Evolutionary conservation across 2,113 vertebrate species (phyloP), one percentile per base, ranked within the genome.

Genomic region (Lepidothrix coronata): DNA sequence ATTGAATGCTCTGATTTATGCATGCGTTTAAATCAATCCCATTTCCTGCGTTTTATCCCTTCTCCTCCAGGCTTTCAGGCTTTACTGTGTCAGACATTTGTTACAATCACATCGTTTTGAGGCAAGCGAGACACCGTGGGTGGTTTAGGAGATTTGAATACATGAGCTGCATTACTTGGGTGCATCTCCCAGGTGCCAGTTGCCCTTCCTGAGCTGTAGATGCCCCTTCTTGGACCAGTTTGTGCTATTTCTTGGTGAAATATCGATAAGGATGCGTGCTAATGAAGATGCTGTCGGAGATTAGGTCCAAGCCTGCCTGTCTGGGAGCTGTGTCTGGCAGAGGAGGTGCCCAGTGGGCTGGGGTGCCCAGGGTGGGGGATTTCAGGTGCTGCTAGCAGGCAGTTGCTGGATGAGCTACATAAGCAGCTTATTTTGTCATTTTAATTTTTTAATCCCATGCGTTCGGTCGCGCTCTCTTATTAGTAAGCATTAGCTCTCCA

Each of bases 401-500:
- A 2, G 24, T 70, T 67, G 66, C 89, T 88, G 88, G 78, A 95
- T 89, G 91, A 52, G 48, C 93, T n/a, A 2, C 35, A 14, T 88
- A 96, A 96, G 92, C 80, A 51, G 92, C 88, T 97, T 96, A 97
- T 95, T 94, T 95, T 96, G 96, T 95, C 92, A 89, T 95, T 96
- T 96, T 94, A 94, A 96, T 93, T 92, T 97, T 95, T 96, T 94
- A 97, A 96, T 96, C 96, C 85, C 23, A 1, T 3, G 80, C 88
- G 31, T 85, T 91, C 8, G 0, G 85, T 75, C 6, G 33, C 31
- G 28, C 77, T 78, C 73, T 70, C 88, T 87, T 68, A 94, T 96
- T 95, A 97, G 96, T 96, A 95, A 97, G 96, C 95, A 96, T 97
- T 96, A 97, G 75, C 96, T 94, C 67, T 30, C 25, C 95, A 91